Base-by-base conservation (phyloP, 2,888 invertebrate species). In the Drosophila colorata region DNA sequence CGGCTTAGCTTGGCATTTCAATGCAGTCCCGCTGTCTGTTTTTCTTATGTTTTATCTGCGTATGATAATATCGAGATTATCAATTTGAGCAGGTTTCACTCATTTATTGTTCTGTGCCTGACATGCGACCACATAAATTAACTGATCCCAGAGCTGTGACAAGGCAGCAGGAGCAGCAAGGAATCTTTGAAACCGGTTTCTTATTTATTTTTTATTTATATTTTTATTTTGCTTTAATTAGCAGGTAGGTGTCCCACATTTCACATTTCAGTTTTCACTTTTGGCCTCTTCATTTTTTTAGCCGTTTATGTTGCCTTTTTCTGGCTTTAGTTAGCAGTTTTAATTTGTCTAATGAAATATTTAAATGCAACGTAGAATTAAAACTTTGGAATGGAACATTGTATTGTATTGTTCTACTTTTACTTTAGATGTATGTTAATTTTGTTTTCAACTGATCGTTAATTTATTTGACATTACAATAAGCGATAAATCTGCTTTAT, bases 231-330 rank as follows among this genome's bases (percentile, higher is more conserved):
- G n/a, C 35, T 35, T 41, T 47, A 55, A 71, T 71, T 35, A 49
- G 41, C 64, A 16, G 33, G 0, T n/a, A 41, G 23, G 6, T 43
- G 46, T 23, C 13, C 9, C 11, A 40, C 18, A 28, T 41, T 33
- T 20, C 11, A 13, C 23, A 70, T 56, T 40, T 47, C 65, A 52
- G 63, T 69, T 53, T 63, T 46, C 25, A 31, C 38, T 37, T 73
- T 44, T 16, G n/a, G 11, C 33, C 4, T 14, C 14, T 28, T 20
- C 33, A 60, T 48, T 70, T 31, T 11, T 49, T 40, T 41, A 70
- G 71, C 71, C 20, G 3, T 20, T 20, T 3, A 4, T 20, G 20
- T 4, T 20, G 20, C 20, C 20, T 20, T 20, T 7, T 28, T 28
- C 25, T 33, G 13, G 4, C 33, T 28, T 28, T 28, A 28, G 8